A percentile compares a stretch with the other conserved stretches of the same genome.
These are phyloP conservation scores for Metallyticus violacea DNA, from an alignment of 2,888 invertebrate genomes.

Conservation along the genomic window DNA sequence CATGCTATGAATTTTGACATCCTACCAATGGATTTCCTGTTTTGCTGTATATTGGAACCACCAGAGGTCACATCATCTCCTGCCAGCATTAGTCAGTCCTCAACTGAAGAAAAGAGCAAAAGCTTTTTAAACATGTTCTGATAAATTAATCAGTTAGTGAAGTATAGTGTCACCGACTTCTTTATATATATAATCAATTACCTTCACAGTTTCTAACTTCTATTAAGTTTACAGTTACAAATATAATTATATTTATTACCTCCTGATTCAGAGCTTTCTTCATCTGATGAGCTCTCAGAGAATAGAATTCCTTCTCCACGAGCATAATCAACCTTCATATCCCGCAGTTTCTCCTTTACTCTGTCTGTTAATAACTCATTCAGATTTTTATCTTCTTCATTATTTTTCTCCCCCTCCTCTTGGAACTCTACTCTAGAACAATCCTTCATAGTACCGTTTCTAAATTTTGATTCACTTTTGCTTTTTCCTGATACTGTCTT, in stretches of 20 bases:
- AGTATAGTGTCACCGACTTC: no score
- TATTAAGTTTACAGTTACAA: neutral
- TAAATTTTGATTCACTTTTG: neutral
- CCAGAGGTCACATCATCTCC: no score
- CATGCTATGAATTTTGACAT: no score
- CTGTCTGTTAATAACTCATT: slow-evolving; percentile 52
- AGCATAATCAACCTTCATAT: slow-evolving; percentile 79
- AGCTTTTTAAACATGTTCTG: no score
- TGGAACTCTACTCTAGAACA: slow-evolving; percentile 32
- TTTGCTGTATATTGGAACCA: no score
- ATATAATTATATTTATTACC: neutral
- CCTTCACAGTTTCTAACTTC: no score
- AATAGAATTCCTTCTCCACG: slow-evolving; percentile 69
- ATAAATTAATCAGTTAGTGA: no score
- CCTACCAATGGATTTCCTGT: no score
- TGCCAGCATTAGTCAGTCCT: no score
- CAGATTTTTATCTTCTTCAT: slow-evolving; percentile 45
- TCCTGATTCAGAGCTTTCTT: slow-evolving; percentile 56
- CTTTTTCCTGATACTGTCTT: slow-evolving; percentile 11
- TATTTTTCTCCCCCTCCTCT: slow-evolving; percentile 45
- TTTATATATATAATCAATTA: no score
- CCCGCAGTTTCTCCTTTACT: slow-evolving; percentile 62
- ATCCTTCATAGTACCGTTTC: neutral
- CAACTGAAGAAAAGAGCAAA: no score
- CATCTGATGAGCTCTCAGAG: slow-evolving; percentile 79